A percentile compares a stretch with the other conserved stretches of the same genome.
Evolutionary conservation across 2,113 vertebrate genomes (phyloP).

Genomic region (Lasiurus cinereus): DNA sequence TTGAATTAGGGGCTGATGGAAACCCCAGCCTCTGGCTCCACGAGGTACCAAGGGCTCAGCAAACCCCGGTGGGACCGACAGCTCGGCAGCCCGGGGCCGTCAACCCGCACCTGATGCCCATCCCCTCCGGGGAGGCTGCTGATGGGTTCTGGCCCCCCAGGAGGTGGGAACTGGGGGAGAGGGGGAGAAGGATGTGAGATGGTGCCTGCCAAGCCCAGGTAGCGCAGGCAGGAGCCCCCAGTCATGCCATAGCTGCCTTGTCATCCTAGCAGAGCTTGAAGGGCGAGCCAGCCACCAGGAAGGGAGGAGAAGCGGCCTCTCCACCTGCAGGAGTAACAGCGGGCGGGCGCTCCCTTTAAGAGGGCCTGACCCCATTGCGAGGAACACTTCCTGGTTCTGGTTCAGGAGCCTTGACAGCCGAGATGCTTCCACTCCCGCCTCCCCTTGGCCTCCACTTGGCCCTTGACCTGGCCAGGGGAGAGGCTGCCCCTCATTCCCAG

Average conservation of each 20-base stretch:
- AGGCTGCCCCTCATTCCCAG: not conserved
- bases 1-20: not conserved
- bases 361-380: not conserved
- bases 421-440: fast-evolving
- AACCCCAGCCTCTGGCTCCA: not conserved
- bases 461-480: not conserved
- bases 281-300: not conserved
- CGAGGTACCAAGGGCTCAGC: not conserved
- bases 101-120: fast-evolving
- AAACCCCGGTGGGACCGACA: fast-evolving
- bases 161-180: not conserved
- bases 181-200: not conserved
- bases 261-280: not conserved
- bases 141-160: not conserved
- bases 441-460: not conserved
- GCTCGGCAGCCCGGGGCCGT: fast-evolving
- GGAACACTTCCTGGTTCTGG: fast-evolving
- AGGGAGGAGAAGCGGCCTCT: fast-evolving
- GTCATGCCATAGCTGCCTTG: fast-evolving
- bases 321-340: fast-evolving
- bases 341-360: not conserved
- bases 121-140: not conserved
- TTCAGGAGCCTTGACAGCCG: not conserved
- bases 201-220: fast-evolving
- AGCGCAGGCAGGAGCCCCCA: not conserved